phyloP scores from a whole-genome alignment of 2,113 vertebrate species.

The Notarius quadriscutis region DNA sequence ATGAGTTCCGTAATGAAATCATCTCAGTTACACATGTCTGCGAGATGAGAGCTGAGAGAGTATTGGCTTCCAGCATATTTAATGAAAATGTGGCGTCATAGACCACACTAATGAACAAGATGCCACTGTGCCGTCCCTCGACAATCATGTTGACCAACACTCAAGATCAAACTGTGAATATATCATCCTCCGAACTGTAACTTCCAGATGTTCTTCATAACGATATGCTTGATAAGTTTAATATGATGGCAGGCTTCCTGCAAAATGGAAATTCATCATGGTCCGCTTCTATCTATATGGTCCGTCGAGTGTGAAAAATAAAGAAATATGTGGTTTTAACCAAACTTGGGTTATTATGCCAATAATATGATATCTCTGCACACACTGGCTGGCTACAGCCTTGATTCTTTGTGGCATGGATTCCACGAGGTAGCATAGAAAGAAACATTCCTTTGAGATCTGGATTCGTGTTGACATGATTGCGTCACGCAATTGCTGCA shows the following conservation, averaged over 20 bases:
- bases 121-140: not conserved
- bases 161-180: not conserved
- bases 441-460: slow-evolving; percentile 7
- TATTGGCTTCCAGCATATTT: slow-evolving; percentile 36
- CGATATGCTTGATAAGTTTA: not conserved
- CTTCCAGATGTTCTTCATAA: not conserved
- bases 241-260: not conserved
- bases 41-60: slow-evolving; percentile 35
- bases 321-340: too few relatives aligned
- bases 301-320: not conserved
- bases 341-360: not conserved
- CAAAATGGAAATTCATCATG: not conserved
- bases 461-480: not conserved
- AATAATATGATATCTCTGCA: not conserved
- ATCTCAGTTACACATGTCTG: slow-evolving; percentile 30
- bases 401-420: not conserved
- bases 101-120: slow-evolving; percentile 28
- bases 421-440: too few relatives aligned
- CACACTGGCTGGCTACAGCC: not conserved
- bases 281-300: not conserved
- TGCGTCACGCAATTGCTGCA: too few relatives aligned
- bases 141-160: slow-evolving; percentile 16
- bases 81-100: slow-evolving; percentile 17
- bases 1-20: slow-evolving; percentile 39
- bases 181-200: not conserved